Percentiles rank a stretch among this genome's conserved stretches.
These are phyloP conservation scores for Nymphalis urticae DNA, from an alignment of 2,888 invertebrate genomes.

Conservation along the genomic window DNA sequence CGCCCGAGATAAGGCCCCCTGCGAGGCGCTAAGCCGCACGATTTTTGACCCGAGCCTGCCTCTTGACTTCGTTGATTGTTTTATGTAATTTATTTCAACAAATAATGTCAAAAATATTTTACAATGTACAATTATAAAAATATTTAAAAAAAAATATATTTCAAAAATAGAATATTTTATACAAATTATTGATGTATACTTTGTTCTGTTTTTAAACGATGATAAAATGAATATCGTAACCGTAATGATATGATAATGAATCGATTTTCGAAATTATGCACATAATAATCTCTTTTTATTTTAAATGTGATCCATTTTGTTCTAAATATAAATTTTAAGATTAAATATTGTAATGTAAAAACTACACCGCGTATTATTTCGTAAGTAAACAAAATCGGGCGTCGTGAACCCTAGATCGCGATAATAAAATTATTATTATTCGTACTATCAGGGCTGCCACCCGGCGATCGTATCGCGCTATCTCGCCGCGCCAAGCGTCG, in stretches of 20 bases:
- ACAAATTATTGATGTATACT: too few relatives aligned
- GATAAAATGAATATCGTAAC: too few relatives aligned
- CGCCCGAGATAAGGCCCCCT: conserved; percentile 81
- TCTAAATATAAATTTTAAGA: too few relatives aligned
- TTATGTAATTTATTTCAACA: not conserved
- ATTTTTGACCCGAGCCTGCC: conserved; percentile 57
- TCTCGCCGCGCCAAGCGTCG: conserved; percentile 78
- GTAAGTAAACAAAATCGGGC: conserved; percentile 38
- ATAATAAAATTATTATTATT: conserved; percentile 81
- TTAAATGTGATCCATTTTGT: too few relatives aligned
- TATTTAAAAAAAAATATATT: not conserved
- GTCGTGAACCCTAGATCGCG: conserved; percentile 68
- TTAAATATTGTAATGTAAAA: conserved; percentile 6
- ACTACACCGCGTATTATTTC: conserved; percentile 18
- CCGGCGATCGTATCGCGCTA: conserved; percentile 77
- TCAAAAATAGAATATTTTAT: too few relatives aligned
- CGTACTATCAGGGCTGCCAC: conserved; percentile 77
- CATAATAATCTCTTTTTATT: too few relatives aligned
- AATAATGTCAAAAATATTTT: not conserved
- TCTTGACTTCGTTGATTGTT: conserved; percentile 37
- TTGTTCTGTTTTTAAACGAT: too few relatives aligned
- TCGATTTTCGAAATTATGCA: too few relatives aligned
- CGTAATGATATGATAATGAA: too few relatives aligned
- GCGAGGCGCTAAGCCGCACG: conserved; percentile 55
- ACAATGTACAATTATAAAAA: not conserved